Evolutionary conservation across 2,888 invertebrate genomes (phyloP).

Genomic region (Leptinotarsa peninsularis): DNA sequence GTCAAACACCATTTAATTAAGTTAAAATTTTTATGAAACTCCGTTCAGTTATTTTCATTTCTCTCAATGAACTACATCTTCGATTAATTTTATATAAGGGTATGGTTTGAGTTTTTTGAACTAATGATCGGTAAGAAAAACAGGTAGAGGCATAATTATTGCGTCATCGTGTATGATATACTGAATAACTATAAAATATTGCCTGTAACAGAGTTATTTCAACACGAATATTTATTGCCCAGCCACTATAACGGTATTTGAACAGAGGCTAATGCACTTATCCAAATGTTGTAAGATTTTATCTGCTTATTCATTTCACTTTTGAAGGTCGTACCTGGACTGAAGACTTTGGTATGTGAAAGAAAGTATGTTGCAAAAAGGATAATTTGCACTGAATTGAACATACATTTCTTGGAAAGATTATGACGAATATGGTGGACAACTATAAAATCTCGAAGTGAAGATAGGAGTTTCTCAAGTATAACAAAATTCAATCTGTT

Average conservation of each 20-base stretch:
- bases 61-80: too few species aligned
- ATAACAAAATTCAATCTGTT: too few species aligned
- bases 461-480: too few species aligned
- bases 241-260: conserved; percentile 5
- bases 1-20: too few species aligned
- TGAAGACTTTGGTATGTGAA: not conserved
- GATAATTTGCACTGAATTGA: not conserved
- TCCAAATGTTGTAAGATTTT: not conserved
- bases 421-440: not conserved
- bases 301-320: conserved; percentile 21
- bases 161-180: not conserved
- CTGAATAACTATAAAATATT: not conserved
- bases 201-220: not conserved
- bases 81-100: too few species aligned
- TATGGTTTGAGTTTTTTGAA: too few species aligned
- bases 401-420: not conserved
- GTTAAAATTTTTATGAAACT: too few species aligned
- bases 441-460: not conserved
- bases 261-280: conserved; percentile 26
- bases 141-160: not conserved
- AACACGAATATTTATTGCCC: conserved; percentile 4
- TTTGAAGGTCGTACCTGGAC: conserved; percentile 10
- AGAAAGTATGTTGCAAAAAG: not conserved
- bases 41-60: too few species aligned
- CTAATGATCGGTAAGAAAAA: too few species aligned